A percentile compares a stretch with the other conserved stretches of the same genome.
These are phyloP conservation scores for Agrypnia vestita DNA, from an alignment of 1,140 invertebrate genomes.

Conservation along the genomic window DNA sequence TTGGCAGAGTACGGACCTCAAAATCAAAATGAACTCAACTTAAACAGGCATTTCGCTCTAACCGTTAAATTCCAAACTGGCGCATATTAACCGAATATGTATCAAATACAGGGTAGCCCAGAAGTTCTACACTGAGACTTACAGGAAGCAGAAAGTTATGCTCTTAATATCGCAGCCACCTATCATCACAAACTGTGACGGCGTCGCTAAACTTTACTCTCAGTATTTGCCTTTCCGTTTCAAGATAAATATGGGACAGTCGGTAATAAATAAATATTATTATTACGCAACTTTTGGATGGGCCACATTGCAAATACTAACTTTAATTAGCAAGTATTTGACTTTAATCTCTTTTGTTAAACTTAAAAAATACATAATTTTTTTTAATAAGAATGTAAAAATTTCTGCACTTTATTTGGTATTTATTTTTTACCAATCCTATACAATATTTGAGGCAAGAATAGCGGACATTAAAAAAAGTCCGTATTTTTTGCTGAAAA, in stretches of 20 bases:
- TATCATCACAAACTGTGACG: conserved; percentile 57
- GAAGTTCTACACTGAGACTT: conserved; percentile 38
- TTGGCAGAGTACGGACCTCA: neutral
- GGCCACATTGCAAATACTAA: neutral
- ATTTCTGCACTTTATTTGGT: no score
- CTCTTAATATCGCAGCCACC: conserved; percentile 58
- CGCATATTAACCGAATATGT: conserved; percentile 34
- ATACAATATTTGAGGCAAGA: no score
- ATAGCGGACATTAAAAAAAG: no score
- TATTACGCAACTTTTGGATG: conserved; percentile 29
- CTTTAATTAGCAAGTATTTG: no score
- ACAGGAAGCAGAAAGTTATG: conserved; percentile 56
- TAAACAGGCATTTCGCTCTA: conserved; percentile 15
- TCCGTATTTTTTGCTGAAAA: no score
- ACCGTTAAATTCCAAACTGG: conserved; percentile 27
- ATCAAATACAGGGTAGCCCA: conserved; percentile 23
- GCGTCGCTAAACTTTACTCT: conserved; percentile 54
- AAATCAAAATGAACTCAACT: conserved; percentile 10
- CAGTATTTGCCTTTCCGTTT: conserved; percentile 52
- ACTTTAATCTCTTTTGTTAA: no score
- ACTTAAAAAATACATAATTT: no score
- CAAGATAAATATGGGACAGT: conserved; percentile 42
- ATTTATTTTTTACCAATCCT: no score
- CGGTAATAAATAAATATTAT: conserved; percentile 30
- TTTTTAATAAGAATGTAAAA: no score